Evolutionary conservation across 2,888 invertebrate species (phyloP).

Genomic region (Euphydryas editha): DNA sequence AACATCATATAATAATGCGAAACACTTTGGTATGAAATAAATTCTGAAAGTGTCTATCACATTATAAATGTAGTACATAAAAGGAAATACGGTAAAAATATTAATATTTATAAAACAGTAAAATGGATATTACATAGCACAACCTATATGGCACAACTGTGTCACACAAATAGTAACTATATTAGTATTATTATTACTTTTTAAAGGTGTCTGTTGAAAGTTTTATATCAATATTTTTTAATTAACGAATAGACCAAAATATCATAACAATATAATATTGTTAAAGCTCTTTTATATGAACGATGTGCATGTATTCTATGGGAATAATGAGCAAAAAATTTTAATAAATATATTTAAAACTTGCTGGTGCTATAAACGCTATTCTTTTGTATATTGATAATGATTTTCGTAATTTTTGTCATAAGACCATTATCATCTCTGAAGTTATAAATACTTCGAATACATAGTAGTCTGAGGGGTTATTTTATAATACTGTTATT

Average conservation of each 20-base stretch:
- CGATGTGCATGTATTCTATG: too few species aligned
- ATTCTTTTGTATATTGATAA: too few species aligned
- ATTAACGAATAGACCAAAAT: neutral
- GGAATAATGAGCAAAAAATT: too few species aligned
- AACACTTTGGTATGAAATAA: neutral
- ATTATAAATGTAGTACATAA: neutral
- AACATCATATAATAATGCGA: neutral
- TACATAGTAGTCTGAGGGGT: too few species aligned
- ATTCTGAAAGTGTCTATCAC: neutral
- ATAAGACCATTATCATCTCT: too few species aligned
- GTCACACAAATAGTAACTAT: conserved; percentile 18
- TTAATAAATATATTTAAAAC: too few species aligned
- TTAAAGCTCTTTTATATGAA: neutral
- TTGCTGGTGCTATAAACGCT: too few species aligned
- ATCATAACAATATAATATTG: neutral
- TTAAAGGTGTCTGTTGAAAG: conserved; percentile 8
- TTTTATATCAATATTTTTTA: neutral
- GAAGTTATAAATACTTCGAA: too few species aligned
- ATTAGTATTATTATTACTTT: conserved; percentile 2
- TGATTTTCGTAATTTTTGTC: too few species aligned
- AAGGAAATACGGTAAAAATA: conserved; percentile 12
- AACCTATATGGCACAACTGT: conserved; percentile 5
- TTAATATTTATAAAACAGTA: conserved; percentile 10
- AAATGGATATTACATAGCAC: conserved; percentile 18
- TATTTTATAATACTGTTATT: too few species aligned